Percentiles rank a stretch among this genome's conserved stretches.
phyloP scores from a whole-genome alignment of 1,140 invertebrate genomes.

The Aphaenogaster floridana region DNA sequence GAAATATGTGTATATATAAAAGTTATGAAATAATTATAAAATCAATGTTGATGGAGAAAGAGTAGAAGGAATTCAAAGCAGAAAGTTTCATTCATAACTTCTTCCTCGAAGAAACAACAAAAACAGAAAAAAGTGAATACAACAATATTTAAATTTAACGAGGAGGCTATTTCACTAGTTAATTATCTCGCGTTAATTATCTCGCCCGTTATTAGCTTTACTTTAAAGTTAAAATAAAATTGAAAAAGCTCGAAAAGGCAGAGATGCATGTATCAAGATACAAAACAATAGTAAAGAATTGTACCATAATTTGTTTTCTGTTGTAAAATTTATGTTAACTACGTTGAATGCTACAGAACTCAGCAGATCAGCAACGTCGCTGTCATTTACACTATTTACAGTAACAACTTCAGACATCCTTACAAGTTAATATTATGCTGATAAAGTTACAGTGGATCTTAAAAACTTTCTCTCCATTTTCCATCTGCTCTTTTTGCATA shows the following conservation, averaged over 20 bases:
- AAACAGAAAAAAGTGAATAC: not conserved
- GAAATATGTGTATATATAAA: not conserved
- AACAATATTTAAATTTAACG: conserved; percentile 27
- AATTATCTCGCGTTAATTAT: conserved; percentile 21
- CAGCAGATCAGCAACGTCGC: not conserved
- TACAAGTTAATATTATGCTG: conserved; percentile 12
- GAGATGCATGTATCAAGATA: not conserved
- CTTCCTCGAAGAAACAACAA: not conserved
- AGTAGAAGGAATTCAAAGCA: not conserved
- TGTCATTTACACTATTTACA: not conserved
- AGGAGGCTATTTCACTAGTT: conserved; percentile 3
- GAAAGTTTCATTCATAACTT: not conserved
- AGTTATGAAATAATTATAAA: not conserved
- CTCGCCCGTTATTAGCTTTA: not conserved
- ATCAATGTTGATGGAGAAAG: conserved; percentile 2
- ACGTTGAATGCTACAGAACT: not conserved
- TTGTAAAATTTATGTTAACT: conserved; percentile 20
- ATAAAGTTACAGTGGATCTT: conserved; percentile 7
- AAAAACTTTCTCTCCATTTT: conserved; percentile 11
- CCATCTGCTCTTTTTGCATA: not conserved
- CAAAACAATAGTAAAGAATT: not conserved
- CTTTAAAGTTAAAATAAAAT: conserved; percentile 13
- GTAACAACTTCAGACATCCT: not conserved
- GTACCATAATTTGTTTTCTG: not conserved
- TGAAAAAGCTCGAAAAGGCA: not conserved